phyloP scores from a whole-genome alignment of 2,888 invertebrate species.

The Xestia c-nigrum region DNA sequence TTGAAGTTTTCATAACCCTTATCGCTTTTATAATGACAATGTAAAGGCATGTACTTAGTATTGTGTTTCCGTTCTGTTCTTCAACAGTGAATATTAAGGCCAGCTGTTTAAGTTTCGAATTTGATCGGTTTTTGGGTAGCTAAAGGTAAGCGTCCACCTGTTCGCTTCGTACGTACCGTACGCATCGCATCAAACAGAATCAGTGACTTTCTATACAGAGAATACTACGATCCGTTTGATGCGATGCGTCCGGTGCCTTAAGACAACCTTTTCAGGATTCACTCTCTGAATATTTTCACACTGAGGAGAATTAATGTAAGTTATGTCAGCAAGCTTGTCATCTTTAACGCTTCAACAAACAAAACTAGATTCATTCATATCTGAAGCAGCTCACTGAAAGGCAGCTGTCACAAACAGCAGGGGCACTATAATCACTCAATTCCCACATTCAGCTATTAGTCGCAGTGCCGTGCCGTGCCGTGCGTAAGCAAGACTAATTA shows the following conservation, averaged over 20 bases:
- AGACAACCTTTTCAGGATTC: neutral
- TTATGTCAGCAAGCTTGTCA: neutral
- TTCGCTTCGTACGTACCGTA: too few species aligned
- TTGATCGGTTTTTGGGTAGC: neutral
- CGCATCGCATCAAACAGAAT: too few species aligned
- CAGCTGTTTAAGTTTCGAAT: neutral
- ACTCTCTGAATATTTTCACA: neutral
- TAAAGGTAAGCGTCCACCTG: neutral
- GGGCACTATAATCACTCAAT: slow-evolving; percentile 40
- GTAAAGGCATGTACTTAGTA: neutral
- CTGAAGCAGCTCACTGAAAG: slow-evolving; percentile 33
- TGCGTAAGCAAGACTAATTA: slow-evolving; percentile 71
- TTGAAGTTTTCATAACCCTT: neutral
- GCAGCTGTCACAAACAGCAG: slow-evolving; percentile 43
- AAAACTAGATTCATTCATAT: slow-evolving; percentile 19
- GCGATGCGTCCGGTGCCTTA: neutral
- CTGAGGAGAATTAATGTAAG: neutral
- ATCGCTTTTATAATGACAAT: neutral
- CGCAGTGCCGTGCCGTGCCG: slow-evolving; percentile 29
- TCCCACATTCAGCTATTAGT: slow-evolving; percentile 56
- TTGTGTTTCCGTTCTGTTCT: neutral
- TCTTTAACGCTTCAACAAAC: slow-evolving; percentile 7
- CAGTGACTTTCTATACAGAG: too few species aligned
- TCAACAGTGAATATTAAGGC: neutral
- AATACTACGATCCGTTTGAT: too few species aligned